Evolutionary conservation across 2,888 invertebrate genomes (phyloP).

Genomic region (Lingula anatina): DNA sequence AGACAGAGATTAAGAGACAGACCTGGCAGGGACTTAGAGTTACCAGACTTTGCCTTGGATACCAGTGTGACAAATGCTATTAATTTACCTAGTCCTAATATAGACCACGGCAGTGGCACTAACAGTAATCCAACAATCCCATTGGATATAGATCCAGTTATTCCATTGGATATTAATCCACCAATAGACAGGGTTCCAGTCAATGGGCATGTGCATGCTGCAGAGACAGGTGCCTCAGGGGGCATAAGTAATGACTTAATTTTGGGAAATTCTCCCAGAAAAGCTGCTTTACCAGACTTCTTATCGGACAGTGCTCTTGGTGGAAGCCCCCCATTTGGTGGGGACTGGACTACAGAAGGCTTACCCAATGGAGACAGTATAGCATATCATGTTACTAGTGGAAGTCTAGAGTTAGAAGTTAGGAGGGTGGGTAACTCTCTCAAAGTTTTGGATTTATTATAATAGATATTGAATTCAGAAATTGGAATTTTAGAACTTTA

Average conservation of each 20-base stretch:
- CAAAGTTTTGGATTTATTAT: not conserved
- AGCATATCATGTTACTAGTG: too few species aligned
- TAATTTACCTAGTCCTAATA: not conserved
- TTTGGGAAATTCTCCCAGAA: not conserved
- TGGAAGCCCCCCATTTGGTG: too few species aligned
- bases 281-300: conserved; percentile 37
- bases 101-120: not conserved
- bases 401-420: conserved; percentile 16
- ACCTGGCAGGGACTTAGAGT: conserved; percentile 12
- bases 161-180: not conserved
- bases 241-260: too few species aligned
- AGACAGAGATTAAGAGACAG: conserved; percentile 13
- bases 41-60: conserved; percentile 34
- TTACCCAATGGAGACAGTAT: too few species aligned
- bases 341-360: too few species aligned
- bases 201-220: not conserved
- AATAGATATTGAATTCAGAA: not conserved
- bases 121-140: not conserved
- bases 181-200: not conserved
- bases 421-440: conserved; percentile 12
- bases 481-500: not conserved
- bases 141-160: not conserved
- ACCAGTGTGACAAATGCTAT: conserved; percentile 9
- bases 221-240: not conserved
- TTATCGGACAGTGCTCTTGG: conserved; percentile 31